These are phyloP conservation scores for Heteractis magnifica DNA, from an alignment of 92 coral and sea anemone species.

Conservation along the genomic window DNA sequence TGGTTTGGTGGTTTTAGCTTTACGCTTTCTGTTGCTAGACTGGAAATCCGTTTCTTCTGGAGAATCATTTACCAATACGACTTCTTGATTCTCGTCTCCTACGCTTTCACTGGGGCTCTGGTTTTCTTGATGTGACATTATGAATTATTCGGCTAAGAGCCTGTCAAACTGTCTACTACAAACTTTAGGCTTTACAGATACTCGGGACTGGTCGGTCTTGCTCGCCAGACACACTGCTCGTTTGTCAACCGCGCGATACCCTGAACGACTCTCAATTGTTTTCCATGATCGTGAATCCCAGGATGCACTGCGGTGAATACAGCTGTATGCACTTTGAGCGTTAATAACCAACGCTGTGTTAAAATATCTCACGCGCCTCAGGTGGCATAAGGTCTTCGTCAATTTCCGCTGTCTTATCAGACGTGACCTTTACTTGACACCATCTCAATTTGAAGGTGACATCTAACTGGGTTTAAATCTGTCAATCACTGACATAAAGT, in stretches of 20 bases:
- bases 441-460: constrained; percentile 46
- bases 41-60: constrained; percentile 32
- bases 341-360: background rate
- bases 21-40: constrained; percentile 51
- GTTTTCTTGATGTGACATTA: constrained; percentile 45
- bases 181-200: constrained; percentile 38
- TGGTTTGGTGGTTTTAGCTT: constrained; percentile 47
- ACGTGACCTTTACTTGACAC: constrained; percentile 61
- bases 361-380: constrained; percentile 22
- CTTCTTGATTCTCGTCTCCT: constrained; percentile 11
- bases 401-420: constrained; percentile 68
- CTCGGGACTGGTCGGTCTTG: constrained; percentile 7
- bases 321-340: background rate
- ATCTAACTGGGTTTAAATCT: constrained; percentile 37
- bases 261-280: constrained; percentile 12
- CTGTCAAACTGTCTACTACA: constrained; percentile 46
- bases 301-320: constrained; percentile 3
- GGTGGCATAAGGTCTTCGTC: constrained; percentile 38
- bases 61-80: constrained; percentile 24
- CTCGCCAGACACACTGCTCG: constrained; percentile 21
- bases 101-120: constrained; percentile 30
- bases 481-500: constrained; percentile 29
- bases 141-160: constrained; percentile 35
- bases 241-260: constrained; percentile 26
- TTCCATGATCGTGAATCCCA: constrained; percentile 9